These are phyloP conservation scores for Clangula hyemalis DNA, from an alignment of 2,797 vertebrate genomes.

Conservation along the genomic window DNA sequence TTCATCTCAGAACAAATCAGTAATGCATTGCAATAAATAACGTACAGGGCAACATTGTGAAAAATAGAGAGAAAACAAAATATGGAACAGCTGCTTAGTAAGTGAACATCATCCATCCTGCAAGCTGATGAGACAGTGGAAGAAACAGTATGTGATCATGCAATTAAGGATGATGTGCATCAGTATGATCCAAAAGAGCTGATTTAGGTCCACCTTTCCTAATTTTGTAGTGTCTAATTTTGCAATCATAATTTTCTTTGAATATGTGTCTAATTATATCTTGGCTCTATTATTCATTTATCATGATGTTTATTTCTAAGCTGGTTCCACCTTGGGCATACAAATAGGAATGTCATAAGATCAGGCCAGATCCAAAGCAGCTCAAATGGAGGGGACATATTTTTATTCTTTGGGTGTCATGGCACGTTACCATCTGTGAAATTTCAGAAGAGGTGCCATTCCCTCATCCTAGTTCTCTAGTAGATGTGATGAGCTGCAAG, in stretches of 20 bases:
- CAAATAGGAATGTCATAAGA: neutral
- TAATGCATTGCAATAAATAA: neutral
- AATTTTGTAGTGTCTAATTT: neutral
- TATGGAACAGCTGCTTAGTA: neutral
- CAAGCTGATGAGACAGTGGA: neutral
- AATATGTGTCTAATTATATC: neutral
- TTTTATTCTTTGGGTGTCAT: neutral
- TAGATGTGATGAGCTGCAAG: neutral
- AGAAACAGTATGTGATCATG: neutral
- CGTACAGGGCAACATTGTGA: neutral
- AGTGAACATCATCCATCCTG: neutral
- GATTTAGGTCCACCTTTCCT: neutral
- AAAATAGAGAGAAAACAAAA: neutral
- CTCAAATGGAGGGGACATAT: neutral
- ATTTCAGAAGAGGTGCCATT: neutral
- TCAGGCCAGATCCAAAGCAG: neutral
- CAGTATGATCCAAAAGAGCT: neutral
- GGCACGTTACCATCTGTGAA: neutral
- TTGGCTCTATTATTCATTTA: neutral
- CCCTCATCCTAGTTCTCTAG: neutral
- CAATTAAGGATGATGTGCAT: neutral
- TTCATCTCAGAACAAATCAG: neutral
- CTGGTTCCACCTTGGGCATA: neutral
- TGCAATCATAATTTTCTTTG: neutral
- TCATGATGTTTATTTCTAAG: neutral